phyloP scores from a whole-genome alignment of 2,797 vertebrate species.

The Silurus aristotelis region DNA sequence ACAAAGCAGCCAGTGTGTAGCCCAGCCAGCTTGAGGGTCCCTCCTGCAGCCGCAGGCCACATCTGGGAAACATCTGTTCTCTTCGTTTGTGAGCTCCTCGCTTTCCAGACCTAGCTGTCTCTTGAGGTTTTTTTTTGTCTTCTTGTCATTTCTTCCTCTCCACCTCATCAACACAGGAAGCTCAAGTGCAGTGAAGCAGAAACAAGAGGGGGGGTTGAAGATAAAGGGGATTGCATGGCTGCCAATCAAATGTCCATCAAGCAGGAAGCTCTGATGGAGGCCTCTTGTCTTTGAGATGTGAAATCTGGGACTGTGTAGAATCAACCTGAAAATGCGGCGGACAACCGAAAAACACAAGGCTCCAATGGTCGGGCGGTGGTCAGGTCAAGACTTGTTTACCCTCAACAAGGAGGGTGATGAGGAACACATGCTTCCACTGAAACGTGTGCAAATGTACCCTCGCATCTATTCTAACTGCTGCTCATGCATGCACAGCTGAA shows the following conservation, averaged over 20 bases:
- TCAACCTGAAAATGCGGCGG: neutral
- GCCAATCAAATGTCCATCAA: conserved; percentile 26
- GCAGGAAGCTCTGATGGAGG: neutral
- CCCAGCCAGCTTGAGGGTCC: conserved; percentile 51
- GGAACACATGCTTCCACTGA: neutral
- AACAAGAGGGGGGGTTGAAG: conserved; percentile 45
- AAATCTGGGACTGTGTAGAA: neutral
- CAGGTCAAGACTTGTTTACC: neutral
- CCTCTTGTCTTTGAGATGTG: neutral
- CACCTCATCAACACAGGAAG: conserved; percentile 56
- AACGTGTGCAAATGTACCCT: neutral
- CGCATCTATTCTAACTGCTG: neutral
- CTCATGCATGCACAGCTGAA: neutral
- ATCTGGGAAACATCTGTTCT: conserved; percentile 68
- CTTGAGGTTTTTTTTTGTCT: conserved; percentile 21
- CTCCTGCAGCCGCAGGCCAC: conserved; percentile 46
- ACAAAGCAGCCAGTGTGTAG: conserved; percentile 69
- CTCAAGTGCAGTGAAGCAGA: conserved; percentile 61
- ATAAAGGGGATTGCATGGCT: conserved; percentile 40
- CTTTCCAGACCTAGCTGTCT: conserved; percentile 47
- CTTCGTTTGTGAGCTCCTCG: conserved; percentile 62
- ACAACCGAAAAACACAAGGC: neutral
- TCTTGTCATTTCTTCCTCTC: neutral
- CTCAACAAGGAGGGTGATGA: neutral
- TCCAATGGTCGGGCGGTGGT: neutral